Evolutionary conservation across 2,888 invertebrate genomes (phyloP).

Genomic region (Deilephila elpenor): DNA sequence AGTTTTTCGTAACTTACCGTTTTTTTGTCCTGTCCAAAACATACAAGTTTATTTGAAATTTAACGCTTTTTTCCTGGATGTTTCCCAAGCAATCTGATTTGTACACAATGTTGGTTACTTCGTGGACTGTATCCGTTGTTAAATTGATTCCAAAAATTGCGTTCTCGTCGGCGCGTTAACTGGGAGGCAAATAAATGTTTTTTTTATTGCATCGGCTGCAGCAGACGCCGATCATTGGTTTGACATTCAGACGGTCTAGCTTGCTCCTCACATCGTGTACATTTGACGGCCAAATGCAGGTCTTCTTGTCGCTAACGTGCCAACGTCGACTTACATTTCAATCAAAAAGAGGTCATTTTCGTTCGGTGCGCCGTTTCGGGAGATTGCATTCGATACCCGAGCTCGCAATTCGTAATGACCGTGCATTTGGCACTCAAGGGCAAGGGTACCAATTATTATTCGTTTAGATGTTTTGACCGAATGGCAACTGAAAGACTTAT

Average conservation of each 20-base stretch:
- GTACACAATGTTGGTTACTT: conserved; percentile 42
- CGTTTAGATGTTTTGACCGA: conserved; percentile 67
- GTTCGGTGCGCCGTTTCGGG: conserved; percentile 38
- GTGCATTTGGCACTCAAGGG: conserved; percentile 79
- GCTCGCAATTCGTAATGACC: conserved; percentile 68
- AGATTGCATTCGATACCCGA: conserved; percentile 68
- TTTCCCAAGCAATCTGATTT: conserved; percentile 45
- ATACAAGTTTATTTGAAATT: conserved; percentile 3
- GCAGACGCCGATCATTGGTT: conserved; percentile 81
- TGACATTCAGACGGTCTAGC: conserved; percentile 84
- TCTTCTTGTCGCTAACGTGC: conserved; percentile 37
- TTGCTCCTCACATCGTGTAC: conserved; percentile 73
- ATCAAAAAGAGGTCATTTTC: conserved; percentile 45
- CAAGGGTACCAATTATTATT: conserved; percentile 74
- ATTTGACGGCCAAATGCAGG: conserved; percentile 56
- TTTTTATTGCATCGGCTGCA: conserved; percentile 78
- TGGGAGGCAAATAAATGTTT: conserved; percentile 80
- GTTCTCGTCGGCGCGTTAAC: conserved; percentile 75
- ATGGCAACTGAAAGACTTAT: conserved; percentile 60
- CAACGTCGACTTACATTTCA: conserved; percentile 48
- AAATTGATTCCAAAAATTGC: conserved; percentile 47
- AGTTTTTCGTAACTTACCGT: neutral
- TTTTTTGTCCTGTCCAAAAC: neutral
- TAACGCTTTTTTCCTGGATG: conserved; percentile 40
- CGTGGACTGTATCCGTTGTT: conserved; percentile 1